Conservation (phyloP, 2,888 invertebrate genomes). For the Netelia inedita region DNA sequence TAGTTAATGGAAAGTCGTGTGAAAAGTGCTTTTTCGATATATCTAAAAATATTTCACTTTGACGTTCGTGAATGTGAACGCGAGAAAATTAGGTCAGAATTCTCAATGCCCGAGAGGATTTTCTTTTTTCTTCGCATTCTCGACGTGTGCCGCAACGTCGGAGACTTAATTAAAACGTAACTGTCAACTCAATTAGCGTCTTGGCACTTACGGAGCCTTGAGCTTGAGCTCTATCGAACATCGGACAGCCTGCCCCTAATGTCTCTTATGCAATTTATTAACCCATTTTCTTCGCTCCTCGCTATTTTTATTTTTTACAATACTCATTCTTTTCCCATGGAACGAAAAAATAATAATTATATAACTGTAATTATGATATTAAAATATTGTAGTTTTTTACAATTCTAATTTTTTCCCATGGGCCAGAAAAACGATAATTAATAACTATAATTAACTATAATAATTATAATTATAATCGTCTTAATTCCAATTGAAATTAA, state of each 20-base stretch:
- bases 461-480: neutral
- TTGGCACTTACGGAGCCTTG: constrained; percentile 45
- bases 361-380: neutral
- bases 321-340: neutral
- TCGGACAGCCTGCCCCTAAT: neutral
- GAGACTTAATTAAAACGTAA: constrained; percentile 57
- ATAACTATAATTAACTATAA: too few relatives aligned
- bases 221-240: constrained; percentile 44
- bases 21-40: too few relatives aligned
- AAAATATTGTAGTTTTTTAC: neutral
- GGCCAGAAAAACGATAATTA: neutral
- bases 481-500: too few relatives aligned
- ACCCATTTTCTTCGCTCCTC: neutral
- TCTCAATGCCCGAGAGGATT: neutral
- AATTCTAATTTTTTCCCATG: neutral
- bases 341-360: neutral
- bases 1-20: neutral
- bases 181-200: constrained; percentile 60
- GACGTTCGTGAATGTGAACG: neutral
- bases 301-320: neutral
- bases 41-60: neutral
- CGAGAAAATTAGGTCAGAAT: neutral
- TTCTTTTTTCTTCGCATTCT: neutral
- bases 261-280: neutral
- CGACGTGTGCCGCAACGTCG: neutral